Percentiles rank a stretch among this genome's conserved stretches.
Evolutionary conservation across 2,113 vertebrate species (phyloP).

Genomic region (Nothobranchius kuhntae): DNA sequence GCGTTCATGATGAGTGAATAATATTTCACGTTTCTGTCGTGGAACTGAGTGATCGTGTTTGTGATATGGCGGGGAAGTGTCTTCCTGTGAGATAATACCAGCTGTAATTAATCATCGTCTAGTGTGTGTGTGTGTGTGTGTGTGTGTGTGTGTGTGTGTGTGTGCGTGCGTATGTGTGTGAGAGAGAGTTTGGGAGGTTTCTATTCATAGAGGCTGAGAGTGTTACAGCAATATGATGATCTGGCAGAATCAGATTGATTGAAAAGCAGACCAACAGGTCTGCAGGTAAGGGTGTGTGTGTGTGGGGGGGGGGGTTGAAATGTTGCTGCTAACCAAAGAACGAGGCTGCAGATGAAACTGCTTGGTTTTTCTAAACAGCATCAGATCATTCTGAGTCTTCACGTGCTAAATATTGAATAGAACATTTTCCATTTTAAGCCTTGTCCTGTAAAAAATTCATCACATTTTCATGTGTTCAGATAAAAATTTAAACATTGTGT

Average conservation of each 20-base stretch:
- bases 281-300: neutral
- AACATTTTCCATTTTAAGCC: conserved; percentile 58
- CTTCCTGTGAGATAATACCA: conserved; percentile 34
- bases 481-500: conserved; percentile 65
- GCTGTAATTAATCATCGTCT: conserved; percentile 52
- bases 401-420: conserved; percentile 73
- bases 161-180: neutral
- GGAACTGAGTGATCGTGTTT: conserved; percentile 21
- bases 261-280: conserved; percentile 20
- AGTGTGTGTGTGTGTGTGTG: conserved; percentile 13
- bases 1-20: too few species aligned
- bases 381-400: conserved; percentile 21
- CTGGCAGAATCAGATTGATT: conserved; percentile 22
- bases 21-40: conserved; percentile 5
- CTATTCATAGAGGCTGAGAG: conserved; percentile 33
- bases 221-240: conserved; percentile 21
- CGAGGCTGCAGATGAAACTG: too few species aligned
- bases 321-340: too few species aligned
- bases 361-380: neutral
- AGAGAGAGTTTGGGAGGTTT: conserved; percentile 2
- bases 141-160: conserved; percentile 6
- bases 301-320: too few species aligned
- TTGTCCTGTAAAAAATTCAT: conserved; percentile 68
- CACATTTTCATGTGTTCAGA: conserved; percentile 55
- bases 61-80: conserved; percentile 24